Conservation (phyloP, 2,888 invertebrate species). For the Allolobophora icterica region DNA sequence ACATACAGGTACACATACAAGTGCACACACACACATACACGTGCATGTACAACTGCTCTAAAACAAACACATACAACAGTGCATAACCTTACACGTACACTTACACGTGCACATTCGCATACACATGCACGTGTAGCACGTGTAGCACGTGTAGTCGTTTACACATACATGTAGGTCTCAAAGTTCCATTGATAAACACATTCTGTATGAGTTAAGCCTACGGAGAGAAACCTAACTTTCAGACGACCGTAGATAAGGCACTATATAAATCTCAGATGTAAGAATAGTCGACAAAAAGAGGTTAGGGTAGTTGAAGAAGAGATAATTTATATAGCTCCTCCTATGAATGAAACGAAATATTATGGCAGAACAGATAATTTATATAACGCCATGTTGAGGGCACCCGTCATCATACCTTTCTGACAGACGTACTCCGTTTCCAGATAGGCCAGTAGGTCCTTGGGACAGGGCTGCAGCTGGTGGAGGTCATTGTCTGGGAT, state of each 20-base stretch:
- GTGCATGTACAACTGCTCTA: neutral
- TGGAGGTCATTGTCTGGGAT: conserved; percentile 47
- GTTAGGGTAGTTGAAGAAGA: neutral
- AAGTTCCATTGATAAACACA: neutral
- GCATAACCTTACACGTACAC: neutral
- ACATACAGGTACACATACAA: no score
- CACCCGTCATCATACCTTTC: conserved; percentile 36
- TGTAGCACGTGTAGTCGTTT: no score
- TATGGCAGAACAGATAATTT: no score
- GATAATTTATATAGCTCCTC: neutral
- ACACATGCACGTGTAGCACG: neutral
- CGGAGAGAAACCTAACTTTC: neutral
- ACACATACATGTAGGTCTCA: neutral
- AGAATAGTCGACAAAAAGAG: neutral
- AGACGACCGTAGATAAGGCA: neutral
- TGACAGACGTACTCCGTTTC: conserved; percentile 46
- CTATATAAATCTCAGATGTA: neutral
- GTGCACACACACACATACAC: no score
- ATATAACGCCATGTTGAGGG: no score
- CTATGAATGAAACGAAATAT: neutral
- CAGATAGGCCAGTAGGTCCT: conserved; percentile 48
- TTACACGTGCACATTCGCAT: neutral
- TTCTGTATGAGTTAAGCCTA: neutral
- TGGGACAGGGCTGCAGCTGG: conserved; percentile 47
- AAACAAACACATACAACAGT: neutral